Evolutionary conservation across 2,797 vertebrate genomes (phyloP), one percentile per base, ranked within the genome.

Genomic region (Cuculus canorus): DNA sequence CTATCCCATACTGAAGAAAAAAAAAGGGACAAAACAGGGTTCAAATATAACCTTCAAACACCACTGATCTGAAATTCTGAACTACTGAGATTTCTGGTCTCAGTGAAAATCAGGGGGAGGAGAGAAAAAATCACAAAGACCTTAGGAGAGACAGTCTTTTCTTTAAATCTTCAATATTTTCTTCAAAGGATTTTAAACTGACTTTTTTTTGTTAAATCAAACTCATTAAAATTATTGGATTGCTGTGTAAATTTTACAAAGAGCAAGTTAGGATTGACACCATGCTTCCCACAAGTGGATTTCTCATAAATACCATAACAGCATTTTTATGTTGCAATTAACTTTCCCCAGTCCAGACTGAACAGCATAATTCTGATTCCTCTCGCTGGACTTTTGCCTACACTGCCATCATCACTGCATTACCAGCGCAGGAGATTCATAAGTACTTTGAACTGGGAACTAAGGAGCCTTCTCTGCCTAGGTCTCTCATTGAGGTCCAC

Each of bases 21-120:
- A 76, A 75, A 89, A 57, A 47, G 18, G 25, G 45, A 32, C 6
- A 53, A 90, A 94, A 88, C 0, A 0, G 9, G 23, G 88, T 90
- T 93, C 94, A 90, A 93, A 85, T 79, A 92, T 11, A 19, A 72
- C 90, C 43, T 66, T 91, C 48, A 86, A 93, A 84, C 25, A 64
- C 11, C 18, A 52, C 4, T 64, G 59, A 60, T 81, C 64, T 50
- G 33, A 56, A 82, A 88, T 72, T 35, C 37, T 75, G 57, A 76
- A 92, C 78, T 69, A 70, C 16, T 70, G 45, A 79, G 17, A 70
- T 73, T 88, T 88, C 18, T 86, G 39, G 15, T 86, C 63, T 82
- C 59, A 21, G 19, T 54, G 32, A 90, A 84, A 91, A 90, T 53
- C 80, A 60, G 17, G 88, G 28, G 17, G 28, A 85, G 11, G 4